Evolutionary conservation across 2,888 invertebrate genomes (phyloP).

Genomic region (Tetramorium bicarinatum): DNA sequence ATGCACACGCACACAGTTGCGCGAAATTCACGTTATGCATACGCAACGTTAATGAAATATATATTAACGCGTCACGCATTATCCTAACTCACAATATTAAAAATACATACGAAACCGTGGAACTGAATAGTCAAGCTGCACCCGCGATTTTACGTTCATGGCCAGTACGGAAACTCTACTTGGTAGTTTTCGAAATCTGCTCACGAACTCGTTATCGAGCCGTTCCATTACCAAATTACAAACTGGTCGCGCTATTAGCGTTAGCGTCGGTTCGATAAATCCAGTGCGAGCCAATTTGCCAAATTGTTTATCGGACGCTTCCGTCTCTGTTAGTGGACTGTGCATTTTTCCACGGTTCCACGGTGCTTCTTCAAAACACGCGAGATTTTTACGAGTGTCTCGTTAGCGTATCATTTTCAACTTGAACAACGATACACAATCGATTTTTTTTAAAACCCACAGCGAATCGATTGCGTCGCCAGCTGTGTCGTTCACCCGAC

Average conservation of each 20-base stretch:
- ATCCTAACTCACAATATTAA: constrained; percentile 9
- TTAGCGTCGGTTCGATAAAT: constrained; percentile 63
- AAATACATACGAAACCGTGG: neutral
- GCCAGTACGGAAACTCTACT: neutral
- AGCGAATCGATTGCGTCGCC: constrained; percentile 11
- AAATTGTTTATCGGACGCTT: constrained; percentile 65
- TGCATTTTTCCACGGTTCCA: constrained; percentile 27
- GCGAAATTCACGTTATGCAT: constrained; percentile 8
- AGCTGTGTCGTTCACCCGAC: neutral
- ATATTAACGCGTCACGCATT: constrained; percentile 18
- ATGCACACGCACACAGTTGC: too few species aligned
- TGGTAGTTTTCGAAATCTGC: constrained; percentile 66
- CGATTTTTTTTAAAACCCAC: constrained; percentile 1
- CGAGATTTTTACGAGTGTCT: constrained; percentile 43
- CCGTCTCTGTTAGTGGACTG: constrained; percentile 25
- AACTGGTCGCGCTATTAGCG: constrained; percentile 45
- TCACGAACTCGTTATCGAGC: constrained; percentile 70
- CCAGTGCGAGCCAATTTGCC: constrained; percentile 68
- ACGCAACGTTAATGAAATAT: constrained; percentile 29
- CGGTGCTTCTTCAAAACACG: constrained; percentile 21
- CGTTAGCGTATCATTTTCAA: constrained; percentile 49
- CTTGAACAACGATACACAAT: constrained; percentile 8
- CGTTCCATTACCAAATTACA: constrained; percentile 73
- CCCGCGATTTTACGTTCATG: constrained; percentile 16
- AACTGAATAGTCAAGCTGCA: neutral